Evolutionary conservation across 1,140 invertebrate species (phyloP), one percentile per base, ranked within the genome.

Genomic region (Ips nitidus): DNA sequence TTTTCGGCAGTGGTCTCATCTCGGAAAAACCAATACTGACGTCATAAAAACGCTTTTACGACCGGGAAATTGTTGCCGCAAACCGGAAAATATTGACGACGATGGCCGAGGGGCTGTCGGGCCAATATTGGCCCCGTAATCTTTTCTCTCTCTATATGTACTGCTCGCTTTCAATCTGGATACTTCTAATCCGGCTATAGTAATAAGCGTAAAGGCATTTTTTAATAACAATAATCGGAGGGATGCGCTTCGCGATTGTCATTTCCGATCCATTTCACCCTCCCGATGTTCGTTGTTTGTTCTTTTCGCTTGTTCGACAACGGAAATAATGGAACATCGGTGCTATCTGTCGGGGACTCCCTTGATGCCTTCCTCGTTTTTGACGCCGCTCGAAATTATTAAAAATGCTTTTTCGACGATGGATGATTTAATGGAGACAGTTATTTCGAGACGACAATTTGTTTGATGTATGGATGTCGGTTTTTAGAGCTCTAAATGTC

Each of bases 261-360:
- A 57, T 68, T 75, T 75, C 71, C 71, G 73, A 75, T 75, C 73
- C 73, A 75, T 75, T 75, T 75, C 73, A 71, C 63, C 22, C 22
- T 22, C 22, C 63, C 69, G 73, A 70, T 74, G 71, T 69, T 70
- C 70, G 70, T 69, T 22, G 22, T 22, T 73, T 73, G 55, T 70
- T 69, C 71, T 72, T 69, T 72, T 69, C 71, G 52, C 66, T 63
- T 40, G 60, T 59, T 67, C 65, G 65, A 64, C 61, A 66, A 60
- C 43, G 66, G 50, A 66, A 67, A 69, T 63, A 69, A 72, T 69
- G 67, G 66, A 64, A 59, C 65, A 63, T 71, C 59, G 64, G 52
- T 50, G 45, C 52, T 70, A 57, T 67, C 63, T 66, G 52, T 7
- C 52, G 41, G 38, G 52, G 52, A 22, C 52, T 43, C 52, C 56